phyloP scores from a whole-genome alignment of 2,888 invertebrate genomes.

The Tachina lurida region DNA sequence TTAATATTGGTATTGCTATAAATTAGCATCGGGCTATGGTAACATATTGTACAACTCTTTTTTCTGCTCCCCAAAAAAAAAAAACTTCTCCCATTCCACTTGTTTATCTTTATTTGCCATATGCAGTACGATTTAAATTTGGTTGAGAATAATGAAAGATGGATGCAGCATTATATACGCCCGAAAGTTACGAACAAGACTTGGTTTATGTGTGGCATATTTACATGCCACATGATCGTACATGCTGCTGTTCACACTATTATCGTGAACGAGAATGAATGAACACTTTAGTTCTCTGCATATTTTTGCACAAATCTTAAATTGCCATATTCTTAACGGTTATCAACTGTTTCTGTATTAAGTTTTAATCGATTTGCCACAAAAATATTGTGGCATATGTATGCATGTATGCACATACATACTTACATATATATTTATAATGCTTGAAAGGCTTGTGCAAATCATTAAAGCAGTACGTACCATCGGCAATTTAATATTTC shows the following conservation, averaged over 20 bases:
- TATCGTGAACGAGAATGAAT: constrained; percentile 5
- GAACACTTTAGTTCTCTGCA: constrained; percentile 1
- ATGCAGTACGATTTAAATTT: constrained; percentile 24
- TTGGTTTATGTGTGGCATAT: background rate
- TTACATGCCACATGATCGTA: too few species aligned
- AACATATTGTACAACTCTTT: constrained; percentile 27
- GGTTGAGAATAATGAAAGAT: background rate
- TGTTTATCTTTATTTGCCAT: background rate
- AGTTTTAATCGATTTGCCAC: constrained; percentile 58
- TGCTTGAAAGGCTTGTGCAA: background rate
- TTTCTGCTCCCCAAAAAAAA: background rate
- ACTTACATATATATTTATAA: too few species aligned
- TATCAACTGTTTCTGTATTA: constrained; percentile 41
- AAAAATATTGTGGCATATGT: constrained; percentile 41
- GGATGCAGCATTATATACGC: constrained; percentile 5
- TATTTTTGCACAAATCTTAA: constrained; percentile 29
- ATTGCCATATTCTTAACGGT: constrained; percentile 49
- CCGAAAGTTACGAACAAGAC: background rate
- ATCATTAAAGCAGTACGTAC: background rate
- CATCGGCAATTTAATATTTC: constrained; percentile 32
- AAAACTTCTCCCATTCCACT: background rate
- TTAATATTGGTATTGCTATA: constrained; percentile 67
- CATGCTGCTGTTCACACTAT: constrained; percentile 39
- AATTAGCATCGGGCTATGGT: constrained; percentile 68
- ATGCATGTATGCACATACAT: background rate